Percentiles rank a stretch among this genome's conserved stretches.
These are phyloP conservation scores for Sepiola atlantica DNA, from an alignment of 2,888 invertebrate species.

Conservation along the genomic window DNA sequence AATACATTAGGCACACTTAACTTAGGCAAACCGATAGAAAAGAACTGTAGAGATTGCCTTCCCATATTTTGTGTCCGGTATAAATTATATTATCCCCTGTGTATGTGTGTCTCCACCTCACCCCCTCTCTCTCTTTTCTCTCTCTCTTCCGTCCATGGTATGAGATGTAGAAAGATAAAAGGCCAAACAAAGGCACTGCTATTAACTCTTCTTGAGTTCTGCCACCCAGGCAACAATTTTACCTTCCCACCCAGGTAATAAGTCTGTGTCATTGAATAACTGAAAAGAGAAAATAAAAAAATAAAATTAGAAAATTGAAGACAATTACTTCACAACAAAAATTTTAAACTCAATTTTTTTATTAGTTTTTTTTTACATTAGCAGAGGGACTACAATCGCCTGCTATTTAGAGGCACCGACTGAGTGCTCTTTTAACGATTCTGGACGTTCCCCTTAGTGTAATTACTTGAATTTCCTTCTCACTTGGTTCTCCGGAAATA, in stretches of 20 bases:
- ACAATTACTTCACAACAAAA: too few relatives aligned
- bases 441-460: too few relatives aligned
- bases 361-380: too few relatives aligned
- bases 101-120: background rate
- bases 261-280: constrained; percentile 72
- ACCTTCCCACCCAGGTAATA: constrained; percentile 76
- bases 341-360: too few relatives aligned
- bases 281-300: constrained; percentile 51
- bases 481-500: too few relatives aligned
- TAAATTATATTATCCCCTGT: background rate
- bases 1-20: background rate
- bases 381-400: too few relatives aligned
- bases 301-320: background rate
- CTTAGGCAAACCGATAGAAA: background rate
- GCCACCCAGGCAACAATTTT: constrained; percentile 77
- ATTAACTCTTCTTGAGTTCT: constrained; percentile 65
- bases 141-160: background rate
- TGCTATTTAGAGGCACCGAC: too few relatives aligned
- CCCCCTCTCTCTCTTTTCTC: background rate
- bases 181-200: background rate
- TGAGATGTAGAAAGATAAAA: background rate
- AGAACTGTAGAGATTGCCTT: background rate
- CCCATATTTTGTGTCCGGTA: too few relatives aligned
- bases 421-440: too few relatives aligned
- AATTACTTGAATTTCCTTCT: too few relatives aligned